Evolutionary conservation across 2,113 vertebrate genomes (phyloP), one percentile per base, ranked within the genome.

Genomic region (Toxostoma redivivum): DNA sequence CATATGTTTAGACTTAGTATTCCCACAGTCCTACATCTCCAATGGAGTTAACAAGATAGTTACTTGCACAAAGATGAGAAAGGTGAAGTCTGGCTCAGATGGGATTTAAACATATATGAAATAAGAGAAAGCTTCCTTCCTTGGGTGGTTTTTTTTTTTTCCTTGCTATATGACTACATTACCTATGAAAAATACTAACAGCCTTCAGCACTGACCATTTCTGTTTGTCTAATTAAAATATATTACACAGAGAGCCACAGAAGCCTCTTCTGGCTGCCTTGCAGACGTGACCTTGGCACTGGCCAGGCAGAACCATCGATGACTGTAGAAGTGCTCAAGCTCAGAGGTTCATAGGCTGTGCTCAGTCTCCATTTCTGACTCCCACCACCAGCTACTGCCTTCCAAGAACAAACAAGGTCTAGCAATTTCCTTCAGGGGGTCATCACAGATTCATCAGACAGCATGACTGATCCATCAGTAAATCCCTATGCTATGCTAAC

Each of bases 1-100:
- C 69, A 61, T 70, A 92, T 56, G 81, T 79, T 97, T 90, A 97
- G 86, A 54, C 83, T 74, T 70, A 88, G 87, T 89, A 93, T 85
- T 94, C 83, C 64, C 87, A 81, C 28, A 96, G 81, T 90, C 85
- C 48, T 96, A 92, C 72, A 53, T 92, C 96, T 96, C 91, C 95
- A 76, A 96, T 51, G 35, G 50, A 93, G 66, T 89, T 48, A 96
- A 89, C 65, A 95, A 73, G 15, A 88, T 31, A 88, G 53, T 54
- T 92, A 82, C 54, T 82, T 60, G 50, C 47, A 96, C 60, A 92
- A 76, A 82, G 8, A 88, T 71, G 64, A 96, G 35, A 90, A 77
- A 90, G 57, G 48, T 82, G 69, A 97, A 62, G 61, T 74, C 69
- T 97, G 94, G 44, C 79, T 97, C 94, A 95, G 58, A 0, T 72